A percentile compares a stretch with the other conserved stretches of the same genome.
phyloP scores from a whole-genome alignment of 2,888 invertebrate species.

The Zhengitettix transpicula region DNA sequence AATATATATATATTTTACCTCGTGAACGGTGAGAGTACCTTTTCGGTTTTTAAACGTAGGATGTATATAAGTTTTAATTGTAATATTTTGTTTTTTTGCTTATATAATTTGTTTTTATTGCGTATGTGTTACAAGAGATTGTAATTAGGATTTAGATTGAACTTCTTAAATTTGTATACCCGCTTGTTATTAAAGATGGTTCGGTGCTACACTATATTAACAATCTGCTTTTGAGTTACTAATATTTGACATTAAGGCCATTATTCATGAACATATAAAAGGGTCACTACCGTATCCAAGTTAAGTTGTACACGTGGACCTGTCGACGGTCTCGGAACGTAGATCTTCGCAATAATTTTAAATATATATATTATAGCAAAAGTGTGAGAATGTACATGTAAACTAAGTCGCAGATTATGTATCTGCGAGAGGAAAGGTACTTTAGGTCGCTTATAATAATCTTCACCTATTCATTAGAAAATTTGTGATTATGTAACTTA shows the following conservation, averaged over 20 bases:
- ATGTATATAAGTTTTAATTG: neutral
- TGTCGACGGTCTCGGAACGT: too few relatives aligned
- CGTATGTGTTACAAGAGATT: neutral
- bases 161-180: neutral
- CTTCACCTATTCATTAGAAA: too few relatives aligned
- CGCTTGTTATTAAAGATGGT: neutral
- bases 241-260: neutral
- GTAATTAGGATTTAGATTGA: neutral
- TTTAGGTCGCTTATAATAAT: too few relatives aligned
- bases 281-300: too few relatives aligned
- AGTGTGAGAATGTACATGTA: too few relatives aligned
- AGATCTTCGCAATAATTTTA: too few relatives aligned
- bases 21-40: neutral
- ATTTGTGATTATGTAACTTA: too few relatives aligned
- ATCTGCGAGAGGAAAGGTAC: too few relatives aligned
- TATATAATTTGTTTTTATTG: neutral
- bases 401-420: too few relatives aligned
- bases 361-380: too few relatives aligned
- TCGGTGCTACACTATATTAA: neutral
- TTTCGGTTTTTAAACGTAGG: neutral
- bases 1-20: neutral
- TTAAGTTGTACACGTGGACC: too few relatives aligned
- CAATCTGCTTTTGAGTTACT: neutral
- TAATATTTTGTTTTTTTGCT: neutral
- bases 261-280: neutral